Evolutionary conservation across 2,888 invertebrate genomes (phyloP), one percentile per base, ranked within the genome.

Genomic region (Polymixis lichenea): DNA sequence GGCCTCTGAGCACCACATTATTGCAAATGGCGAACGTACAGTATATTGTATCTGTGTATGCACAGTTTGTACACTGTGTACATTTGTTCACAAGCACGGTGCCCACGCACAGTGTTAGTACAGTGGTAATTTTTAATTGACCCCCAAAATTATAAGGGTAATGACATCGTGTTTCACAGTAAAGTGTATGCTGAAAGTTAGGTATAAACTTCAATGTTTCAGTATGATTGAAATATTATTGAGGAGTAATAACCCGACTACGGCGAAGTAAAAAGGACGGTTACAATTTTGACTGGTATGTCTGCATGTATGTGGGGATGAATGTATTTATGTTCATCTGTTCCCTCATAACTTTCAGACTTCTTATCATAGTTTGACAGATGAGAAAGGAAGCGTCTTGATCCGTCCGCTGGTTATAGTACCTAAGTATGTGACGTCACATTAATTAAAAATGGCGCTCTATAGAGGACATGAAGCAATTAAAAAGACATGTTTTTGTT

Each of bases 101-200:
- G 55, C 67, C 82, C 82, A 77, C 71, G 79, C 80, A 76, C 72
- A 70, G 74, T 84, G 86, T 76, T 85, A 86, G 87, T 90, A 88
- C 88, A 89, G 91, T 90, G 91, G 91, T 92, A 92, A 87, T 91
- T 93, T 93, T 93, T 93, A 93, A 93, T 93, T 92, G 93, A 89
- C 88, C 87, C 77, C 69, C 70, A 80, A 5, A 86, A 89, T 89
- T 89, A 89, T 73, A 73, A 43, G 68, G 62, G 72, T 80, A 82
- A 77, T 75, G 76, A 70, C 61, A 77, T 53, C 62, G n/a, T 66
- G 65, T 28, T 56, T 67, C 49, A 19, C n/a, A 67, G 13, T 11
- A 46, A 46, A 46, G 49, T 55, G 61, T 25, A 43, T 15, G 22
- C 53, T 80, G 28, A 51, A 78, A 65, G 32, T 72, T 53, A 28